Conservation (phyloP, 2,888 invertebrate genomes). For the Drosophila anceps region DNA sequence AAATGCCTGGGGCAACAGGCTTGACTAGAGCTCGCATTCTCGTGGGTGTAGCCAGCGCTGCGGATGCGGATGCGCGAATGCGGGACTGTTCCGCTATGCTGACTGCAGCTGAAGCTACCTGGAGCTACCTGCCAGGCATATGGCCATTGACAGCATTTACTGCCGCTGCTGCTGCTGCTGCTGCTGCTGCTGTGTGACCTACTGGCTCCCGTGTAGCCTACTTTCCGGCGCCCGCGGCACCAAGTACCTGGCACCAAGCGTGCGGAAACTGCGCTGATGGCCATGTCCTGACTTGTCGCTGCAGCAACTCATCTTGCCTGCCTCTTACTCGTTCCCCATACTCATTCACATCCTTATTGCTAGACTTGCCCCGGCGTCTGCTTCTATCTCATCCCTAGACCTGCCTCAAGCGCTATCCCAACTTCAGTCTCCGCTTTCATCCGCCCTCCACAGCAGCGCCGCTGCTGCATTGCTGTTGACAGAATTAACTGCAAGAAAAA, state of each 20-base stretch:
- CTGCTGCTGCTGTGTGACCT: conserved; percentile 55
- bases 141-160: conserved; percentile 54
- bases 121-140: conserved; percentile 9
- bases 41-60: conserved; percentile 30
- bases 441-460: neutral
- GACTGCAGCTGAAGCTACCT: conserved; percentile 8
- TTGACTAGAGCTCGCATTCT: conserved; percentile 23
- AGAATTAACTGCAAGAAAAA: conserved; percentile 74
- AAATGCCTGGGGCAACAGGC: conserved; percentile 37
- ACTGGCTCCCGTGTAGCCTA: conserved; percentile 69
- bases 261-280: conserved; percentile 59
- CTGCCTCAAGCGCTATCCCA: neutral
- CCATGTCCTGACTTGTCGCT: conserved; percentile 29
- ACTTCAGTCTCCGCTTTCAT: neutral
- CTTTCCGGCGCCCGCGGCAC: conserved; percentile 57
- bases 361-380: neutral
- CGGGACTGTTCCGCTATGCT: conserved; percentile 16
- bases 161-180: conserved; percentile 14
- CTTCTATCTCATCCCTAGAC: neutral
- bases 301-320: neutral
- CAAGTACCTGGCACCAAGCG: conserved; percentile 26
- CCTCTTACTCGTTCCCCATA: neutral
- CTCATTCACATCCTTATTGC: neutral
- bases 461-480: conserved; percentile 48
- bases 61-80: conserved; percentile 25